Evolutionary conservation across 2,797 vertebrate genomes (phyloP), one percentile per base, ranked within the genome.

Genomic region (Myioborus miniatus): DNA sequence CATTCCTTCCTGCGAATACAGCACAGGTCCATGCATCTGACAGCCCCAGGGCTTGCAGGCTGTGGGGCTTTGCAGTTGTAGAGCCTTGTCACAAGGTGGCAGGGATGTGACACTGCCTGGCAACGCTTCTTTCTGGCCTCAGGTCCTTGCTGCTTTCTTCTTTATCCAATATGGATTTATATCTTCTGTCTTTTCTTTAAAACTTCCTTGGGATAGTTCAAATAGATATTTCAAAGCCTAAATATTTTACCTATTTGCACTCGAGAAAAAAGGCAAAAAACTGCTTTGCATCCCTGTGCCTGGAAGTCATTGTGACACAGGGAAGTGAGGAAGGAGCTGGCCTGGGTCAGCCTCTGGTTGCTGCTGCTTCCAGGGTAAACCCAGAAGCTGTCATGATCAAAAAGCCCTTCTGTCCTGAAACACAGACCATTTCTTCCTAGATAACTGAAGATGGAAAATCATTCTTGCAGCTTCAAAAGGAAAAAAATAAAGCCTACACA

Each of bases 61-160:
- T 39, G 19, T 4, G 75, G 60, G 37, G 29, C 14, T 95, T 36
- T 96, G 94, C 87, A 96, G 79, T 96, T 92, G 87, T 89, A 36
- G 59, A 0, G 5, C 59, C 12, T 89, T 55, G 89, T 95, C 96
- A 93, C 94, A 88, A 97, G 95, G 92, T 91, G 96, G 96, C 95
- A 91, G 95, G 84, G 93, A 59, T 9, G 58, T 59, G 26, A 37
- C 58, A 29, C 58, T 37, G 65, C 75, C 59, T 53, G 86, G 34
- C 49, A 36, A 41, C 5, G 3, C 72, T n/a, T n/a, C n/a, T n/a
- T 64, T 3, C 37, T 27, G n/a, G 39, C 43, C 36, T 58, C 76
- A 26, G 11, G 52, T 34, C 69, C n/a, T 62, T 12, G 0, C n/a
- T 21, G 53, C 76, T 78, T 49, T 14, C 53, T n/a, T 52, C 18